Evolutionary conservation across 2,888 invertebrate species (phyloP), one percentile per base, ranked within the genome.

Genomic region (Netelia inedita): DNA sequence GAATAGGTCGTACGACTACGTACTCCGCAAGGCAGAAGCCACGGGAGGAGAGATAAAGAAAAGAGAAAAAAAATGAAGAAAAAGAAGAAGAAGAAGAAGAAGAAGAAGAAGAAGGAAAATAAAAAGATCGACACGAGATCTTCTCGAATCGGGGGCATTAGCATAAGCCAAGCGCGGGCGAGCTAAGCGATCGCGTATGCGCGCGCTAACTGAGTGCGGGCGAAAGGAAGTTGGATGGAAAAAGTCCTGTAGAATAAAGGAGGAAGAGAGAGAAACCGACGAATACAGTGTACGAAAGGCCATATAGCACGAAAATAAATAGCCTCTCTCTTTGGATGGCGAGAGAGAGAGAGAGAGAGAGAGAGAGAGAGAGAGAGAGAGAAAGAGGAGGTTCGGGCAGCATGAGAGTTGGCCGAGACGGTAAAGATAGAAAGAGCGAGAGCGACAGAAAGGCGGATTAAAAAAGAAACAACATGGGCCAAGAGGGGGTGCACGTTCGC

Each of bases 251-350:
- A 63, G 61, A 69, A 69, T 14, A 76, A 78, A 53, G 65, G 63
- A 78, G 14, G 11, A 35, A 65, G 53, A 53, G 46, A 61, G 9
- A 74, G n/a, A 63, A 11, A 63, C 23, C 11, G 63, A 53, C 16
- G 68, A 75, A 74, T 66, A 65, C 72, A 61, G 14, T 65, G 72
- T 66, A 65, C 80, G 75, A 76, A 76, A 88, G 89, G 83, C 90
- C 92, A 92, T 92, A 91, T 91, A 92, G 91, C 92, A 92, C 92
- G 91, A 89, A 91, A 92, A 92, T 91, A 92, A 92, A 92, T 92
- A 92, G 92, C 90, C 90, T 89, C 86, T 89, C 89, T 88, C 89
- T 87, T 84, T 88, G 91, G 90, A 90, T 91, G 86, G 83, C 89
- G 89, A 87, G 89, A 89, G 78, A 79, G 69, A 66, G 68, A 59